phyloP scores from a whole-genome alignment of 2,113 vertebrate genomes.

The Cacatua alba region DNA sequence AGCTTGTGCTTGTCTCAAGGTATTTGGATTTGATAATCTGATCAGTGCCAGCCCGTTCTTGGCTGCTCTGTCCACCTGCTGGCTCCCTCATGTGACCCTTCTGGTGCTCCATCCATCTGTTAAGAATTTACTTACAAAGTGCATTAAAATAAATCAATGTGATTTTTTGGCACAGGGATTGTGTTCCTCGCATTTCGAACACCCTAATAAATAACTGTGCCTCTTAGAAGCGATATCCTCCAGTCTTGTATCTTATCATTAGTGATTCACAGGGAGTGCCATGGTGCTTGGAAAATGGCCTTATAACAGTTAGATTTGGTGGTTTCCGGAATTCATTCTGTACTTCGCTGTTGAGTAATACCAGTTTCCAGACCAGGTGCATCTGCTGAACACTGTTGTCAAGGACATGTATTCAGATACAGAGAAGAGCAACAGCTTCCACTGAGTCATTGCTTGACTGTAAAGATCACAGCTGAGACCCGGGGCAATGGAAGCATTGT shows the following conservation, averaged over 20 bases:
- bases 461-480: background rate
- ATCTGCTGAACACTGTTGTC: background rate
- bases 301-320: background rate
- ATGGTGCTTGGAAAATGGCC: background rate
- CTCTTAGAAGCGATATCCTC: background rate
- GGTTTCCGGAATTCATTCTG: background rate
- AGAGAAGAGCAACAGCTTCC: background rate
- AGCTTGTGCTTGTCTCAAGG: conserved; percentile 75
- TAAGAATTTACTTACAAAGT: conserved; percentile 76
- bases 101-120: conserved; percentile 78
- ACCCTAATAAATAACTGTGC: background rate
- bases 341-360: background rate
- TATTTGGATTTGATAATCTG: conserved; percentile 74
- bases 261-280: background rate
- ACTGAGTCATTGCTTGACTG: background rate
- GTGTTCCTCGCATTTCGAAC: background rate
- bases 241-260: background rate
- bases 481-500: background rate
- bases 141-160: conserved; percentile 62
- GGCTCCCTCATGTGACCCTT: conserved; percentile 73
- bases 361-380: background rate
- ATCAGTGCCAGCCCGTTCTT: conserved; percentile 75
- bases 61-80: conserved; percentile 77
- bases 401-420: background rate
- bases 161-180: background rate